Base-by-base conservation (phyloP, 2,888 invertebrate genomes). In the Globia sparganii region DNA sequence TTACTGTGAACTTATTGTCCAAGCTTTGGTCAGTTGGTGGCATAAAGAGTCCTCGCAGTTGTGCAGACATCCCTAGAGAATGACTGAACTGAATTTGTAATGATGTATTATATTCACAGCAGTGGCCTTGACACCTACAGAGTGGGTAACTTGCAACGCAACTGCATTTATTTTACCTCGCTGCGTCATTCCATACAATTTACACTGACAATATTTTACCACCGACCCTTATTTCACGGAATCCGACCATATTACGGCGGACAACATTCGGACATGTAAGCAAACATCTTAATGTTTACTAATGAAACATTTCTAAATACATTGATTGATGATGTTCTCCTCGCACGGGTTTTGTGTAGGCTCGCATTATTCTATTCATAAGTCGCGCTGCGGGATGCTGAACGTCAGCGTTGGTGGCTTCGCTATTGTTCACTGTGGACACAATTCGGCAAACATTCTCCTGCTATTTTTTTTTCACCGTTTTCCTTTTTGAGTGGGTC, bases 251-350 rank as follows among this genome's bases (percentile, higher is more conserved):
- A 94, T 94, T 93, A 93, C 88, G 90, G 88, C 92, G 88, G 92
- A 94, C 95, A 96, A 94, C 94, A 95, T 92, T 93, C 91, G 94
- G 94, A 95, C 95, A 95, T 96, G 95, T 96, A 96, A 96, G 96
- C 95, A 96, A 96, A 96, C 96, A 96, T 96, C 96, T 96, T 96
- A 96, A 96, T 96, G 96, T 96, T 96, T 95, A 96, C 96, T 96
- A 96, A 96, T 96, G 96, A 96, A 96, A 96, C 95, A 95, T 96
- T 95, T 95, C 94, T 93, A 94, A 92, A 92, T 94, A 95, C 95
- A 95, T 94, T 96, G 96, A 96, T 96, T 95, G 96, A 96, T 96
- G 95, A 93, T 91, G 90, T 89, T 92, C 90, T 87, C 90, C 91
- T 91, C 91, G 94, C 94, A 92, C 93, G 92, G 93, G 94, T 95